Percentiles rank a stretch among this genome's conserved stretches.
Evolutionary conservation across 30 jellyfish, hydroid and myxozoan genomes (phyloP).

Genomic region (Turritopsis dohrnii): DNA sequence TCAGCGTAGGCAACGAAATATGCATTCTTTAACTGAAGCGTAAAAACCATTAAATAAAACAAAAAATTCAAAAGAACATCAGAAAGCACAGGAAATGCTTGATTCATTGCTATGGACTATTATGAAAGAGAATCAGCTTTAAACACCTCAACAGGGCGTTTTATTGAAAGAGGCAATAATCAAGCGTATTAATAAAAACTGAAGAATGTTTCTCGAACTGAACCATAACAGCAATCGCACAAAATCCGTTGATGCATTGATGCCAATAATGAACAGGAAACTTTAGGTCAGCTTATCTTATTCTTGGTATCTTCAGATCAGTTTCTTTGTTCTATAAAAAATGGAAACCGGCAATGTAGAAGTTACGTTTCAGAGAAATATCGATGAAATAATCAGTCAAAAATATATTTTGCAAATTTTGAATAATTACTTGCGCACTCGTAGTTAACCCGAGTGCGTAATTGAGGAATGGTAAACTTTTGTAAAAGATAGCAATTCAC

Average conservation of each 20-base stretch:
- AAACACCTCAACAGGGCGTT: background rate
- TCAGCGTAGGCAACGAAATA: background rate
- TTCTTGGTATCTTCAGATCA: background rate
- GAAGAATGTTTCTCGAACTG: background rate
- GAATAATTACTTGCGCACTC: background rate
- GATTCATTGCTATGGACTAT: background rate
- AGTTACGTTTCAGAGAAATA: background rate
- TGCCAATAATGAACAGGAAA: background rate
- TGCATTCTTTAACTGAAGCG: background rate
- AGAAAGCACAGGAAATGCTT: no score
- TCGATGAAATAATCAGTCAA: background rate
- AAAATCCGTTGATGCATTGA: background rate
- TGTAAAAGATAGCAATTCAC: background rate
- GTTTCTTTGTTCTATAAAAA: background rate
- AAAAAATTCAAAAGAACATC: no score
- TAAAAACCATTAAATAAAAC: background rate
- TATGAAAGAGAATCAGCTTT: background rate
- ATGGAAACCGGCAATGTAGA: background rate
- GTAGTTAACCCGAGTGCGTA: conserved; percentile 2
- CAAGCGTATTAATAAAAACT: background rate
- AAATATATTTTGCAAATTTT: background rate
- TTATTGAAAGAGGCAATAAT: background rate
- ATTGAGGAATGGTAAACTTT: conserved; percentile 9
- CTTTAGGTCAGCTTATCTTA: background rate
- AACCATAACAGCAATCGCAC: background rate